phyloP scores from a whole-genome alignment of 1,140 invertebrate species.

The Brachionus plicatilis region DNA sequence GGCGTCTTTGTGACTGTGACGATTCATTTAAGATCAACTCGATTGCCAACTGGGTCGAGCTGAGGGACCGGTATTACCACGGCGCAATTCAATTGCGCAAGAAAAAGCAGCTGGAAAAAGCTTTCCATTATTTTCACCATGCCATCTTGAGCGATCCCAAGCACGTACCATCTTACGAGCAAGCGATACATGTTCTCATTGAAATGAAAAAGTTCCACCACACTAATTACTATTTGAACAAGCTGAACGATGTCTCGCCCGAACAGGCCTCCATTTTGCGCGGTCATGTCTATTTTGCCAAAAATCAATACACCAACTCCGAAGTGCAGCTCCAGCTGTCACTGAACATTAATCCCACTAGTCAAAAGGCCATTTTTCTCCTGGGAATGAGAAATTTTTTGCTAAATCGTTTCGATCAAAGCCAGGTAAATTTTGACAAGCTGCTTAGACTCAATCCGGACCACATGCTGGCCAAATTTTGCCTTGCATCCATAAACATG shows the following conservation, averaged over 20 bases:
- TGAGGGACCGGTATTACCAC: background rate
- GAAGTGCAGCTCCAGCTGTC: conserved; percentile 1
- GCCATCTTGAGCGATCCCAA: conserved; percentile 15
- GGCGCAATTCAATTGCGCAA: background rate
- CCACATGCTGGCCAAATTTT: background rate
- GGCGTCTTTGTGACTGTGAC: conserved; percentile 4
- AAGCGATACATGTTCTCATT: background rate
- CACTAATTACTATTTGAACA: conserved; percentile 8
- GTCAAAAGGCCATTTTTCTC: conserved; percentile 1
- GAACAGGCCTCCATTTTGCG: background rate
- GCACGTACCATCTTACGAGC: conserved; percentile 7
- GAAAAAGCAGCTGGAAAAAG: conserved; percentile 11
- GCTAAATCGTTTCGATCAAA: conserved; percentile 1
- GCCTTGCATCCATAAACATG: background rate
- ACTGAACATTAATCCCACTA: background rate
- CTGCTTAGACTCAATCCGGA: background rate
- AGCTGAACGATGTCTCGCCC: background rate
- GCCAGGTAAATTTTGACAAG: conserved; percentile 1
- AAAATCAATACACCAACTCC: conserved; percentile 21
- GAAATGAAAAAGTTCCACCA: conserved; percentile 8
- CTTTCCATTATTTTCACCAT: conserved; percentile 27
- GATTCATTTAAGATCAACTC: conserved; percentile 1
- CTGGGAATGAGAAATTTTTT: conserved; percentile 3
- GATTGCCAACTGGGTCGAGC: conserved; percentile 10
- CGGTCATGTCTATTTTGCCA: conserved; percentile 15